A percentile compares a stretch with the other conserved stretches of the same genome.
Conservation (phyloP, 1,140 invertebrate species). For the Mercenaria mercenaria region DNA sequence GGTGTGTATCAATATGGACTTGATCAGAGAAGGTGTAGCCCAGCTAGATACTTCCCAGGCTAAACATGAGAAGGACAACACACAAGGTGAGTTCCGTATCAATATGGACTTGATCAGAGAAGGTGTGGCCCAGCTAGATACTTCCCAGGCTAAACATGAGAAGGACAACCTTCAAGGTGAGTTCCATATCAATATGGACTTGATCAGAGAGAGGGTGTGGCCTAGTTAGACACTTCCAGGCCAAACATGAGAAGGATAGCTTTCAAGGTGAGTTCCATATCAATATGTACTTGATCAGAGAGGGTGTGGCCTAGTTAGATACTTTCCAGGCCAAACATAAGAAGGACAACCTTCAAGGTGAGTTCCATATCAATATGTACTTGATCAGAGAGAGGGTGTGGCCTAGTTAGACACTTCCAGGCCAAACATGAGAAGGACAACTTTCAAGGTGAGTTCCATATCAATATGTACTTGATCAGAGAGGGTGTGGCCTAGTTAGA, state of each 20-base stretch:
- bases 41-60: neutral
- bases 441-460: conserved; percentile 39
- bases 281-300: conserved; percentile 46
- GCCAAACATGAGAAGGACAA: neutral
- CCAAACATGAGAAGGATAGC: neutral
- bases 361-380: conserved; percentile 49
- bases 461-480: conserved; percentile 50
- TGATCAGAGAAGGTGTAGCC: conserved; percentile 26
- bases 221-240: conserved; percentile 1
- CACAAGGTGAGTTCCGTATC: conserved; percentile 1
- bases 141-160: neutral
- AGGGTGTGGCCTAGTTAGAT: conserved; percentile 28
- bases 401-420: neutral
- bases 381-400: conserved; percentile 6
- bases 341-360: neutral
- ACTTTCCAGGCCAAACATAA: neutral
- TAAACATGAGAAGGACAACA: neutral
- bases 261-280: conserved; percentile 30
- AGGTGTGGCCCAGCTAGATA: conserved; percentile 20
- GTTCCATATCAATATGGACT: conserved; percentile 51
- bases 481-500: conserved; percentile 28
- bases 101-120: conserved; percentile 52
- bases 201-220: conserved; percentile 18
- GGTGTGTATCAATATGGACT: conserved; percentile 56
- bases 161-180: conserved; percentile 8